Evolutionary conservation across 2,888 invertebrate species (phyloP).

Genomic region (Cotesia congregata): DNA sequence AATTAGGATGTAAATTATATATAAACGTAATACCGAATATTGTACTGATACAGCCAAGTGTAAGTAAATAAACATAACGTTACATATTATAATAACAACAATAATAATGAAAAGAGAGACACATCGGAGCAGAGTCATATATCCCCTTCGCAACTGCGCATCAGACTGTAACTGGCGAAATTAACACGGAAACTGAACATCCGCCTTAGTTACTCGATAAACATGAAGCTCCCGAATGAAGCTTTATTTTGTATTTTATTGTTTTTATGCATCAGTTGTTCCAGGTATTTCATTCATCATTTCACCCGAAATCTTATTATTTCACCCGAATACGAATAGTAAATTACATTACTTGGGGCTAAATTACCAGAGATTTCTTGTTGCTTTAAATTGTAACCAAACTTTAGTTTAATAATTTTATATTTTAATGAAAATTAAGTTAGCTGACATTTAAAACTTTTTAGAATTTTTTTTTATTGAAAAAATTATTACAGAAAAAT

Average conservation of each 20-base stretch:
- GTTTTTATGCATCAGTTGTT: slow-evolving; percentile 21
- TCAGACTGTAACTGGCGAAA: slow-evolving; percentile 44
- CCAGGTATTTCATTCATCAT: slow-evolving; percentile 27
- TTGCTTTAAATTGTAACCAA: too few relatives aligned
- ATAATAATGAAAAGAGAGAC: not conserved
- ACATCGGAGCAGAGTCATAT: not conserved
- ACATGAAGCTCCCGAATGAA: not conserved
- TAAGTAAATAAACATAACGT: not conserved
- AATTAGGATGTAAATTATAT: slow-evolving; percentile 40
- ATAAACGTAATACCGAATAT: too few relatives aligned
- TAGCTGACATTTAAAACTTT: too few relatives aligned
- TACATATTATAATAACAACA: not conserved
- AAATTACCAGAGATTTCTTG: not conserved
- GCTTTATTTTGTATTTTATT: not conserved
- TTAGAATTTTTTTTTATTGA: too few relatives aligned
- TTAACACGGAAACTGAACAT: slow-evolving; percentile 45
- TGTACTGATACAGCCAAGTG: not conserved
- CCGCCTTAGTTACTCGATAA: slow-evolving; percentile 32
- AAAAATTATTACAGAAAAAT: too few relatives aligned
- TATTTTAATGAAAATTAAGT: too few relatives aligned
- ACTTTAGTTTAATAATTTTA: too few relatives aligned
- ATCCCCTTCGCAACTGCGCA: slow-evolving; percentile 35
- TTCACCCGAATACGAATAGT: not conserved
- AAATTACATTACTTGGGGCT: too few relatives aligned
- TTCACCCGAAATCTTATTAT: slow-evolving; percentile 1